Evolutionary conservation across 2,113 vertebrate species (phyloP).

Genomic region (Cryptomyrus ogoouensis): DNA sequence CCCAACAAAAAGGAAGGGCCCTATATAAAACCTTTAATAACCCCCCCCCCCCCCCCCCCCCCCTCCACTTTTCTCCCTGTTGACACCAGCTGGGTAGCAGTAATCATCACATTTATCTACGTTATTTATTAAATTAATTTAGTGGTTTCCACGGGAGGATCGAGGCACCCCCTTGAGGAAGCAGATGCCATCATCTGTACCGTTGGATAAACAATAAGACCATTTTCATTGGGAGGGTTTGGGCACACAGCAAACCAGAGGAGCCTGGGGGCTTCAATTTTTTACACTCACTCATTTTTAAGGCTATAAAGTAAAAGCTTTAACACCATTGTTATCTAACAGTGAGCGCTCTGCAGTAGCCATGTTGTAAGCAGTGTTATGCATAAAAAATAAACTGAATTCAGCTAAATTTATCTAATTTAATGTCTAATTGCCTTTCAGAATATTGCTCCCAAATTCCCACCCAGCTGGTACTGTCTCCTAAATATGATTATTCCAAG

Average conservation of each 20-base stretch:
- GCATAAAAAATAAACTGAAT: neutral
- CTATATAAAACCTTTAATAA: neutral
- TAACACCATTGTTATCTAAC: neutral
- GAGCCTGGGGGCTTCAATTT: neutral
- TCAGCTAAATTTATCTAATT: neutral
- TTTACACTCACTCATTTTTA: neutral
- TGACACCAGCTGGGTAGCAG: neutral
- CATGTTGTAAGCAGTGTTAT: neutral
- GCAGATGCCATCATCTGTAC: neutral
- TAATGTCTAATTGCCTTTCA: neutral
- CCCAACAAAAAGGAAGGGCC: neutral
- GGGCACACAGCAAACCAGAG: neutral
- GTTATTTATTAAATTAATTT: neutral
- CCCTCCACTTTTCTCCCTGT: neutral
- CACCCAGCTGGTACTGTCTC: neutral
- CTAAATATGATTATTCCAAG: neutral
- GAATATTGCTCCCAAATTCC: neutral
- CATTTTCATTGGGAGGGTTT: neutral
- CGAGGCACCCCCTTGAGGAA: neutral
- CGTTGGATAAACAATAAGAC: neutral
- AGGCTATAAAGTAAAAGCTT: neutral
- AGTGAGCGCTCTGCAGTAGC: neutral
- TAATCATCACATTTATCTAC: neutral
- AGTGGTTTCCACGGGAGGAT: neutral
- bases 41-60: neutral